Conservation (phyloP, 1,140 invertebrate species). For the Acromyrmex heyeri region DNA sequence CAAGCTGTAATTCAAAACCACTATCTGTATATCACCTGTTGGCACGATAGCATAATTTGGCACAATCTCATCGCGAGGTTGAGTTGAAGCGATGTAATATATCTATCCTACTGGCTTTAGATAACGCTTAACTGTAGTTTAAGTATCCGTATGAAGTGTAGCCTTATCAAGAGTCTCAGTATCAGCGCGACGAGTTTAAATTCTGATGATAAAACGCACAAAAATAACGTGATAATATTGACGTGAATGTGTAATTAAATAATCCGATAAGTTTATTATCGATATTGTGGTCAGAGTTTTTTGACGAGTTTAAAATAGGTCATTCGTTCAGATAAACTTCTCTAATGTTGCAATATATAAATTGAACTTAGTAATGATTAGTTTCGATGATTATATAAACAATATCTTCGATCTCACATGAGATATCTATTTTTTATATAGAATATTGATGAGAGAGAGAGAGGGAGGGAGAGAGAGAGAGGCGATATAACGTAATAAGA, state of each 20-base stretch:
- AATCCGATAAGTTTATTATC: neutral
- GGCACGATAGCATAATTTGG: slow-evolving; percentile 33
- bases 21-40: slow-evolving; percentile 24
- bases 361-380: neutral
- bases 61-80: neutral
- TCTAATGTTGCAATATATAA: neutral
- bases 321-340: neutral
- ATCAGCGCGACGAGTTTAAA: neutral
- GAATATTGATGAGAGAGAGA: too few relatives aligned
- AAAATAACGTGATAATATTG: neutral
- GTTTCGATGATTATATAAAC: too few relatives aligned
- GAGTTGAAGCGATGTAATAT: slow-evolving; percentile 17
- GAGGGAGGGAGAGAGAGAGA: too few relatives aligned
- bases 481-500: neutral
- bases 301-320: neutral
- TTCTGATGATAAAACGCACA: neutral
- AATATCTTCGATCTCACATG: neutral
- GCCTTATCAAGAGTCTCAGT: neutral
- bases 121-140: slow-evolving; percentile 27
- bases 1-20: slow-evolving; percentile 17
- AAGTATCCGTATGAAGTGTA: neutral
- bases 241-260: neutral
- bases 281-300: neutral
- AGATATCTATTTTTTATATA: neutral
- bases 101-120: slow-evolving; percentile 2